Evolutionary conservation across 2,797 vertebrate genomes (phyloP), one percentile per base, ranked within the genome.

Genomic region (Psittacula derbiana): DNA sequence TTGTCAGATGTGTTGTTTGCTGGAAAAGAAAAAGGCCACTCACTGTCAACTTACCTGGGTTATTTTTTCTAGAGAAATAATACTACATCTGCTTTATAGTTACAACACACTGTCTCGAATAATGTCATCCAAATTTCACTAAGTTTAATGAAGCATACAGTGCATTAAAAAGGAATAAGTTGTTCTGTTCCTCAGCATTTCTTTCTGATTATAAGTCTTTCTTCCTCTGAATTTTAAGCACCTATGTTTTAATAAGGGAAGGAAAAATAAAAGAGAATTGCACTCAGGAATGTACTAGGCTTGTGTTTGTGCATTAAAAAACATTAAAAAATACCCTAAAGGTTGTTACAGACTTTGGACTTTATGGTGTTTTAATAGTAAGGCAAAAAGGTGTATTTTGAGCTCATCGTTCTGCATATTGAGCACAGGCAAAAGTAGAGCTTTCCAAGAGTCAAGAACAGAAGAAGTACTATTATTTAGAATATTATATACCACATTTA

Each of bases 201-300:
- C 41, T 57, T 87, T 57, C 24, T 33, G 36, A 47, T 88, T 90
- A 64, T 70, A 65, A 86, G 57, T 80, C n/a, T 83, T 46, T 89
- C 64, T 89, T 74, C 30, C 30, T 95, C 65, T 91, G 57, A 72
- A 60, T 87, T 87, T 91, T 95, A 95, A 81, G 24, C 30, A 75
- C 61, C n/a, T 58, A 9, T 47, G 3, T 88, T 93, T 94, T 88
- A 95, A 79, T 52, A 72, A 66, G 52, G 31, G 11, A 83, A 72
- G 46, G 23, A 52, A 74, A 72, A 38, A 31, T 17, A 88, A 86
- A 67, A 83, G 53, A 73, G 21, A 64, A 80, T 67, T 79, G 30
- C 52, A 69, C 16, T 88, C 62, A 74, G 36, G 47, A 86, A 78
- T 55, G 44, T 85, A 64, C 44, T 41, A 57, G 36, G 17, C 36